These are phyloP conservation scores for Biston betularia DNA, from an alignment of 2,888 invertebrate genomes.

Conservation along the genomic window DNA sequence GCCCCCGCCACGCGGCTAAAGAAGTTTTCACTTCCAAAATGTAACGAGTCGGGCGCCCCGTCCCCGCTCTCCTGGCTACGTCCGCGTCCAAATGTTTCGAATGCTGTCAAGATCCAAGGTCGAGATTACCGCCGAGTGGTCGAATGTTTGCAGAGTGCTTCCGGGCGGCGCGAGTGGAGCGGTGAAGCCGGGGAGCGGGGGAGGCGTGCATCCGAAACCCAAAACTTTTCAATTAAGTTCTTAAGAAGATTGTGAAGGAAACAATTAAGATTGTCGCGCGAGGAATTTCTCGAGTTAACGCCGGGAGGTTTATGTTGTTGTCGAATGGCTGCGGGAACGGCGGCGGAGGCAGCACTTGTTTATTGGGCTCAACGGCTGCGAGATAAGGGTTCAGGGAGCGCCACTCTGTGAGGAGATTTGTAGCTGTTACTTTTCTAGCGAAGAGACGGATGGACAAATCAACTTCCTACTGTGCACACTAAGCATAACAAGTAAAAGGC, in stretches of 20 bases:
- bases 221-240: conserved; percentile 35
- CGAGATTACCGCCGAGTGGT: conserved; percentile 20
- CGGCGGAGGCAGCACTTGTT: conserved; percentile 15
- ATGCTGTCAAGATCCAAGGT: conserved; percentile 17
- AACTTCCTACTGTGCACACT: background rate
- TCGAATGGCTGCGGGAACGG: conserved; percentile 12
- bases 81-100: conserved; percentile 5
- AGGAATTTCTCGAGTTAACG: conserved; percentile 30
- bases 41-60: no score
- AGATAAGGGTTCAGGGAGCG: background rate
- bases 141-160: conserved; percentile 15
- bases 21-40: no score
- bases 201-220: conserved; percentile 28
- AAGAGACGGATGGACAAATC: no score
- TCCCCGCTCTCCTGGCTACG: background rate
- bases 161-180: background rate
- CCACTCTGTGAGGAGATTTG: background rate
- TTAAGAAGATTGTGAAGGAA: conserved; percentile 34
- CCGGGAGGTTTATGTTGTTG: conserved; percentile 25
- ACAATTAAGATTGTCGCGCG: conserved; percentile 36
- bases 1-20: no score
- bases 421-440: background rate
- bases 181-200: conserved; percentile 4
- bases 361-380: conserved; percentile 8
- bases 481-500: background rate